Base-by-base conservation (phyloP, 2,797 vertebrate species). In the Bryconaethiops microstoma region DNA sequence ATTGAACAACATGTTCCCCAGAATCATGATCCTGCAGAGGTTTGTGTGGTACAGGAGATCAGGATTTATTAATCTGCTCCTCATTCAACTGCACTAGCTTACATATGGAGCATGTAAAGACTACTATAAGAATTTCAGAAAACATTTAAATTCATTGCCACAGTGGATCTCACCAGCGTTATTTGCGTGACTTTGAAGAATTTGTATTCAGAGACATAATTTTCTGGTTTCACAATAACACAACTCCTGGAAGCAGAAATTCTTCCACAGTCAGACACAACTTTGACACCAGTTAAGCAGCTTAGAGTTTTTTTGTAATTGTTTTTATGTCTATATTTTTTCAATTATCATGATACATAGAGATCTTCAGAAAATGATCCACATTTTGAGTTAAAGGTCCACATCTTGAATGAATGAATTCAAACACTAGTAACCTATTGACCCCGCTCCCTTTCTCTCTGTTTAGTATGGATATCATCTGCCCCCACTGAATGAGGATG, bases 391-490 rank as follows among this genome's bases (percentile, higher is more conserved):
- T 35, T 35, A 35, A 35, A 35, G 35, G 4, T 35, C 35, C 35
- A 35, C 35, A 35, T 35, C 4, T 35, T 35, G 2, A 29, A 35
- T 35, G 2, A 35, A 35, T 35, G 35, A 35, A 4, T 35, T 35
- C 4, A 4, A 35, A 35, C 35, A 35, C 35, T 57, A 57, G 21
- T 60, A 23, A 60, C 57, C 57, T 60, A 10, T n/a, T 23, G 57
- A 60, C n/a, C 0, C 40, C 39, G 25, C 21, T 70, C 35, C 62
- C 2, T 67, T 7, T 69, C 5, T 69, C 9, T 54, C 19, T 45
- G 16, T 87, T 1, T 88, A 98, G 97, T 97, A 98, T 68, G 96
- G 96, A 12, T 98, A 97, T 89, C 85, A 91, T 79, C 96, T 98
- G 72, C 95, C 96, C 6, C 91, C 94, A 23, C 88, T 93, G 21